phyloP scores from a whole-genome alignment of 1,140 invertebrate genomes.

The Eupeodes corollae region DNA sequence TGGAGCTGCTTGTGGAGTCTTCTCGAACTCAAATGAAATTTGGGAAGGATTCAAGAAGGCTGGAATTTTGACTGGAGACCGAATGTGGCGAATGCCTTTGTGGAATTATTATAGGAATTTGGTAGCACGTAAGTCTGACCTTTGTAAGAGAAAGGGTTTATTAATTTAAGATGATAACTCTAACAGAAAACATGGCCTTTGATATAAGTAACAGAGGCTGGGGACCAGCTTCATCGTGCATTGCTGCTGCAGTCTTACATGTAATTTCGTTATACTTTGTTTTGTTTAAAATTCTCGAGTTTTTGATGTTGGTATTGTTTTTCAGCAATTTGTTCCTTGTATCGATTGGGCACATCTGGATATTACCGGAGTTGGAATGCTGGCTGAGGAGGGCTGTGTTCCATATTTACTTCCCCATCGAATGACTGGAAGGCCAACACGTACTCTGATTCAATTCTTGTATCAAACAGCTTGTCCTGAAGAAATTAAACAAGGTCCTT shows the following conservation, averaged over 20 bases:
- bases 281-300: no score
- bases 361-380: constrained; percentile 50
- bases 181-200: constrained; percentile 22
- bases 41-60: constrained; percentile 49
- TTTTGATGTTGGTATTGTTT: background rate
- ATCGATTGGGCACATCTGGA: constrained; percentile 52
- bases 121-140: constrained; percentile 39
- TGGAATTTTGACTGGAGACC: constrained; percentile 61
- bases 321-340: constrained; percentile 45
- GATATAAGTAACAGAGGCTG: constrained; percentile 49
- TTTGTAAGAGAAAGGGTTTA: constrained; percentile 13
- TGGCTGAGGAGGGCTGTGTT: constrained; percentile 39
- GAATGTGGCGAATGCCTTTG: constrained; percentile 77
- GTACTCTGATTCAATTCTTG: constrained; percentile 44
- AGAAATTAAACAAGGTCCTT: background rate
- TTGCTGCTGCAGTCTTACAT: constrained; percentile 51
- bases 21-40: constrained; percentile 49
- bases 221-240: constrained; percentile 42
- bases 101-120: constrained; percentile 62
- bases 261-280: constrained; percentile 12
- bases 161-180: no score
- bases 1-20: constrained; percentile 60
- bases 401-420: constrained; percentile 43
- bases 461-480: constrained; percentile 37
- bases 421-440: constrained; percentile 45